These are phyloP conservation scores for Lordiphosa clarofinis DNA, from an alignment of 1,140 invertebrate genomes.

Conservation along the genomic window DNA sequence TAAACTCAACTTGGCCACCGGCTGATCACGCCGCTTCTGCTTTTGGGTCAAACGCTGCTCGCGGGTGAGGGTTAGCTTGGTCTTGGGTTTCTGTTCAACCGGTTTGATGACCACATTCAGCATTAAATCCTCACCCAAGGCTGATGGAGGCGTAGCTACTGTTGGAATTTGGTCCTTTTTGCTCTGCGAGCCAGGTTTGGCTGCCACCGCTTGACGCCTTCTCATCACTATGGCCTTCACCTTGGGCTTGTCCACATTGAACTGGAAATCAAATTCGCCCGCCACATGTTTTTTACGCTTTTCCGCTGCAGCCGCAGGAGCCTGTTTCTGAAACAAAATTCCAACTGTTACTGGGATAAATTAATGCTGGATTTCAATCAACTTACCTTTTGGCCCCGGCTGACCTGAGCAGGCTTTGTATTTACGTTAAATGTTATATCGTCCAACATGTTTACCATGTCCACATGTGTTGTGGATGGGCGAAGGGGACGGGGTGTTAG, in stretches of 20 bases:
- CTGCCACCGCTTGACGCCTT: conserved; percentile 1
- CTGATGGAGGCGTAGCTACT: not conserved
- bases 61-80: conserved; percentile 20
- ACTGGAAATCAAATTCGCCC: conserved; percentile 49
- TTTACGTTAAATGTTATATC: conserved; percentile 50
- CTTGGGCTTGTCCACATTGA: conserved; percentile 58
- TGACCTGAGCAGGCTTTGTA: not conserved
- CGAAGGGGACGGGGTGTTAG: too few species aligned
- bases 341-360: too few species aligned
- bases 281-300: conserved; percentile 26
- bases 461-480: too few species aligned
- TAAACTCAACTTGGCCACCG: conserved; percentile 24
- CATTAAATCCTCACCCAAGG: not conserved
- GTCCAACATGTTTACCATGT: conserved; percentile 26
- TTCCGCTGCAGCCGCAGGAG: not conserved
- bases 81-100: conserved; percentile 15
- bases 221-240: conserved; percentile 61
- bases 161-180: too few species aligned
- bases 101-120: conserved; percentile 1
- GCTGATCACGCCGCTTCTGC: conserved; percentile 2
- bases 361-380: not conserved
- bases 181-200: too few species aligned
- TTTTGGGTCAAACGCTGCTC: conserved; percentile 32
- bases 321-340: not conserved
- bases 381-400: conserved; percentile 25